Evolutionary conservation across 2,888 invertebrate genomes (phyloP).

Genomic region (Leptinotarsa juncta): DNA sequence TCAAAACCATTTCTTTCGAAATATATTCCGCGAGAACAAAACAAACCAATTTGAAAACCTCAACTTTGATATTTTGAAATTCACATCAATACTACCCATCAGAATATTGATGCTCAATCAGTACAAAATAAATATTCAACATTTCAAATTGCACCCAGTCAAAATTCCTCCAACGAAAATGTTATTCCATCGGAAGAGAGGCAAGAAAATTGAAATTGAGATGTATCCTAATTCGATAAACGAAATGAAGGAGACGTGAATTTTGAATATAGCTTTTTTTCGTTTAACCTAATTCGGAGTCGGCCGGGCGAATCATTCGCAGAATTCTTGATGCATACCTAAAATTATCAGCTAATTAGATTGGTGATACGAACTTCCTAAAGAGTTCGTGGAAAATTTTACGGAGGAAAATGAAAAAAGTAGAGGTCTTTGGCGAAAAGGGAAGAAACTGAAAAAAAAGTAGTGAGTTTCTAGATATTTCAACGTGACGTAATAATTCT

Average conservation of each 20-base stretch:
- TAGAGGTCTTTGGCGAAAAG: neutral
- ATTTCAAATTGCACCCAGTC: neutral
- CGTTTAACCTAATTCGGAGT: slow-evolving; percentile 28
- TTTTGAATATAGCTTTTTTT: slow-evolving; percentile 34
- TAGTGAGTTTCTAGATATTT: too few relatives aligned
- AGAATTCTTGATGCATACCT: slow-evolving; percentile 37
- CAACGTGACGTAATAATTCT: too few relatives aligned
- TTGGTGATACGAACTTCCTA: slow-evolving; percentile 31
- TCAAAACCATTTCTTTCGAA: neutral
- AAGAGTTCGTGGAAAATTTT: slow-evolving; percentile 1
- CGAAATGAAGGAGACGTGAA: slow-evolving; percentile 26
- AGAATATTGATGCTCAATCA: slow-evolving; percentile 10
- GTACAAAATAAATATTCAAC: slow-evolving; percentile 14
- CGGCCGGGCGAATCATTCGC: slow-evolving; percentile 25
- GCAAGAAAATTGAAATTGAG: slow-evolving; percentile 33
- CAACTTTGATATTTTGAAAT: neutral
- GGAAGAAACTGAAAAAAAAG: too few relatives aligned
- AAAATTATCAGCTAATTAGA: slow-evolving; percentile 38
- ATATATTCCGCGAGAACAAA: neutral
- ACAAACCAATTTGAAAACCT: neutral
- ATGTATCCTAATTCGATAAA: slow-evolving; percentile 38
- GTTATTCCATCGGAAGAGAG: neutral
- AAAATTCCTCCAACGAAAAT: neutral
- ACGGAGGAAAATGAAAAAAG: slow-evolving; percentile 1
- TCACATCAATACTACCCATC: neutral